Evolutionary conservation across 2,888 invertebrate genomes (phyloP).

Genomic region (Deroplatys truncata): DNA sequence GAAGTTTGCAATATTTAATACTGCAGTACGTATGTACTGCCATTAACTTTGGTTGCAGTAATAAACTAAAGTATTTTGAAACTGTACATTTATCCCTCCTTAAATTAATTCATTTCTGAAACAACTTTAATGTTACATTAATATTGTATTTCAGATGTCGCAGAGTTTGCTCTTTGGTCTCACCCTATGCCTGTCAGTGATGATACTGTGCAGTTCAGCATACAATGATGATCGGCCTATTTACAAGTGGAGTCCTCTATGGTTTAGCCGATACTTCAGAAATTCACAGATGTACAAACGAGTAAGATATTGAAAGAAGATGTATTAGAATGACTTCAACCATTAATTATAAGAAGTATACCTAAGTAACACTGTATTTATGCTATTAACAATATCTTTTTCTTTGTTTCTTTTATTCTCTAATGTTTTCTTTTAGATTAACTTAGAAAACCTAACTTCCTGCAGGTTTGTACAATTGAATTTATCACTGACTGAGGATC

Average conservation of each 20-base stretch:
- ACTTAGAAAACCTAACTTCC: too few relatives aligned
- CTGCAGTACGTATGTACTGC: too few relatives aligned
- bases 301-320: constrained; percentile 11
- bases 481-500: too few relatives aligned
- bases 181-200: neutral
- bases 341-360: neutral
- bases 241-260: constrained; percentile 33
- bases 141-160: neutral
- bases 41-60: too few relatives aligned
- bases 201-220: constrained; percentile 13
- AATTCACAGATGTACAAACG: constrained; percentile 23
- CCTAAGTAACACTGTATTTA: too few relatives aligned
- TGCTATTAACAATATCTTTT: too few relatives aligned
- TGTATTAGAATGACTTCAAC: neutral
- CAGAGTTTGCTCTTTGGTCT: neutral
- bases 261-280: constrained; percentile 30
- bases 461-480: too few relatives aligned
- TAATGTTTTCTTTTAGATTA: too few relatives aligned
- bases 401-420: too few relatives aligned
- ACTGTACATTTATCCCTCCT: too few relatives aligned
- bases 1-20: too few relatives aligned
- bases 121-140: neutral
- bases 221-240: constrained; percentile 32
- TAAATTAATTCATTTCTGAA: neutral
- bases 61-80: too few relatives aligned